A percentile compares a stretch with the other conserved stretches of the same genome.
Evolutionary conservation across 2,113 vertebrate genomes (phyloP).

Genomic region (Cynocephalus volans): DNA sequence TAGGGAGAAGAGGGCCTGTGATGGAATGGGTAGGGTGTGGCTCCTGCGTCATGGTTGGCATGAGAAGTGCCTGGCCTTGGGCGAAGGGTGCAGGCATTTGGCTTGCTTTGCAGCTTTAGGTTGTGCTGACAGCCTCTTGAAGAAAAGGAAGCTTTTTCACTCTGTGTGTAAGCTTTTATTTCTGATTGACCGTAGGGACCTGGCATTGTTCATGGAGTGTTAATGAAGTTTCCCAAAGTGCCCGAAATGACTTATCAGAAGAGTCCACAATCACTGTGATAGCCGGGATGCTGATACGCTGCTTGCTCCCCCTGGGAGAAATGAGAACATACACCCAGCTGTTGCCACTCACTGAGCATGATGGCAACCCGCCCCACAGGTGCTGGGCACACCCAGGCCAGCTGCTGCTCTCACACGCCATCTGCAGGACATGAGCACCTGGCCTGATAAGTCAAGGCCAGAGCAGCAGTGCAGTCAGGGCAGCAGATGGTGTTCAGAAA

Average conservation of each 20-base stretch:
- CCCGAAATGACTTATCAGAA: neutral
- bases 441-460: neutral
- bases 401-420: neutral
- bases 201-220: neutral
- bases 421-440: neutral
- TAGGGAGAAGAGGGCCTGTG: neutral
- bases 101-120: neutral
- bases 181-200: neutral
- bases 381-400: neutral
- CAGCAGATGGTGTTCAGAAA: neutral
- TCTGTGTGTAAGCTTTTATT: neutral
- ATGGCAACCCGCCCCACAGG: neutral
- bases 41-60: accelerated
- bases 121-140: neutral
- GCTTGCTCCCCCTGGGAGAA: neutral
- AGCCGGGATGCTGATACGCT: accelerated
- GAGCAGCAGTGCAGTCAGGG: neutral
- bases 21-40: accelerated
- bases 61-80: neutral
- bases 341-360: neutral
- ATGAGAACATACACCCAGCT: neutral
- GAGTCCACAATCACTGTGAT: neutral
- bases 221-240: neutral
- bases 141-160: neutral
- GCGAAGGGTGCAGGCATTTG: neutral